phyloP scores from a whole-genome alignment of 2,797 vertebrate species.

The Hoplostethus mediterraneus region DNA sequence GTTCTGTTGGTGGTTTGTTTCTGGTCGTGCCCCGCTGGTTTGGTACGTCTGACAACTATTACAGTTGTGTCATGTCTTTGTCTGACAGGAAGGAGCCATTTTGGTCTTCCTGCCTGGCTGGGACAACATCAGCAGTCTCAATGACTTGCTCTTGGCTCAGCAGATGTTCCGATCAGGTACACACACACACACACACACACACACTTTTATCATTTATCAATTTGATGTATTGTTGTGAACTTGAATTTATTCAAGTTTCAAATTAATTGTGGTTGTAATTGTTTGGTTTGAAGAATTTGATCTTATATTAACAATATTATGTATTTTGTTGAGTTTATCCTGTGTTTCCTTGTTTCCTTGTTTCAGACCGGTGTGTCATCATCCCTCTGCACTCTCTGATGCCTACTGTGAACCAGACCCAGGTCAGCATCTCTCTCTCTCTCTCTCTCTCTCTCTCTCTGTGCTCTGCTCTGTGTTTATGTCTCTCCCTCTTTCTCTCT shows the following conservation, averaged over 20 bases:
- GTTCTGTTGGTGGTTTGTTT: slow-evolving; percentile 16
- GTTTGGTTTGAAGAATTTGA: too few relatives aligned
- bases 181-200: background rate
- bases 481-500: background rate
- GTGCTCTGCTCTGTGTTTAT: background rate
- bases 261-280: too few relatives aligned
- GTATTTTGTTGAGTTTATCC: slow-evolving; percentile 32
- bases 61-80: slow-evolving; percentile 41
- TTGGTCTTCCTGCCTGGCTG: slow-evolving; percentile 97
- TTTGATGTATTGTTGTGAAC: too few relatives aligned
- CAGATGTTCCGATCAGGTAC: slow-evolving; percentile 98
- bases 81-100: slow-evolving; percentile 93
- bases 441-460: background rate
- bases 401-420: slow-evolving; percentile 98
- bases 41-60: slow-evolving; percentile 17
- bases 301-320: background rate
- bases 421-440: slow-evolving; percentile 83
- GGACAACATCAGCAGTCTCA: slow-evolving; percentile 96
- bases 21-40: background rate
- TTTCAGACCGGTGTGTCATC: slow-evolving; percentile 95
- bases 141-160: slow-evolving; percentile 94
- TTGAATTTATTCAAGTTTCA: too few relatives aligned
- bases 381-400: slow-evolving; percentile 98
- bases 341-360: slow-evolving; percentile 61
- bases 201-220: background rate